Evolutionary conservation across 1,140 invertebrate genomes (phyloP).

Genomic region (Aporrectodea caliginosa): DNA sequence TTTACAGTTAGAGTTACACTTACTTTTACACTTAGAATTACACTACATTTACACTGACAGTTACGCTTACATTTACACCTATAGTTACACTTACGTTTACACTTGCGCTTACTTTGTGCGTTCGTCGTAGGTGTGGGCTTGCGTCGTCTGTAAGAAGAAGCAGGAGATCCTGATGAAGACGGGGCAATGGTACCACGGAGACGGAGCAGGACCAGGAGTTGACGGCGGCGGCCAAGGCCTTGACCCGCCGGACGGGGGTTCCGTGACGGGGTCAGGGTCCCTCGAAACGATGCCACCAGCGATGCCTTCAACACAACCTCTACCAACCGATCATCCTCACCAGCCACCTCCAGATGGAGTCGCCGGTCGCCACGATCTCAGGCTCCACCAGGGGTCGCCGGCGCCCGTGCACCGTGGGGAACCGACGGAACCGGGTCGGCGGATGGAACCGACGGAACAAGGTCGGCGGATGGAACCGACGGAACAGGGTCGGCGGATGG

Average conservation of each 20-base stretch:
- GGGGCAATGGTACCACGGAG: slow-evolving; percentile 62
- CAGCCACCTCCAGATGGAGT: background rate
- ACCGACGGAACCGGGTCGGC: too few relatives aligned
- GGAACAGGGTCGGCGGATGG: too few relatives aligned
- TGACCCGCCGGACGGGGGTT: slow-evolving; percentile 32
- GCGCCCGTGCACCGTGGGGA: too few relatives aligned
- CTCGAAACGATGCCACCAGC: background rate
- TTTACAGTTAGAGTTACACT: too few relatives aligned
- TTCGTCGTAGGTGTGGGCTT: slow-evolving; percentile 74
- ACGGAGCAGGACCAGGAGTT: slow-evolving; percentile 46
- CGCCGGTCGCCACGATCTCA: background rate
- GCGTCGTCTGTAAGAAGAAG: slow-evolving; percentile 96
- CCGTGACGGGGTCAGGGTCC: background rate
- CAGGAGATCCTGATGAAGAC: slow-evolving; percentile 97
- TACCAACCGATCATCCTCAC: background rate
- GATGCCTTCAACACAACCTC: background rate
- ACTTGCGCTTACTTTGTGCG: background rate
- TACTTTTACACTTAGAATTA: too few relatives aligned
- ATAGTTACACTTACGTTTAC: too few relatives aligned
- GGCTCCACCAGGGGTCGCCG: too few relatives aligned
- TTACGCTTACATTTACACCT: too few relatives aligned
- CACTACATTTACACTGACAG: too few relatives aligned
- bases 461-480: too few relatives aligned
- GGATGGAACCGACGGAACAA: too few relatives aligned
- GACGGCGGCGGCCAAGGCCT: slow-evolving; percentile 48